These are phyloP conservation scores for Perdita meconis DNA, from an alignment of 2,888 invertebrate species.

Conservation along the genomic window DNA sequence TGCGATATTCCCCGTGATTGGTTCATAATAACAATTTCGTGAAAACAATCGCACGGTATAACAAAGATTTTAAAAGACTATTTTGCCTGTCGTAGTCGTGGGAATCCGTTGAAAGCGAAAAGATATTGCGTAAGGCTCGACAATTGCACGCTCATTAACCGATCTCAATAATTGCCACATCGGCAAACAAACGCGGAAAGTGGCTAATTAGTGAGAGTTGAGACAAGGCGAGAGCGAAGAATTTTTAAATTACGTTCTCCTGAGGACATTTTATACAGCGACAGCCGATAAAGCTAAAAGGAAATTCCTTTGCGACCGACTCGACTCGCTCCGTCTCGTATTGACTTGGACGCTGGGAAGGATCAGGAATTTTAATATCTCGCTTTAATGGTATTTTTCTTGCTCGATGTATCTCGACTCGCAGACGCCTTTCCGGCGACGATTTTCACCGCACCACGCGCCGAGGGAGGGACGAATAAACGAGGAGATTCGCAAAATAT, in stretches of 20 bases:
- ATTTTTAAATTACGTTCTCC: slow-evolving; percentile 31
- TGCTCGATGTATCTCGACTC: slow-evolving; percentile 49
- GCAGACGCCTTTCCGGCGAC: slow-evolving; percentile 28
- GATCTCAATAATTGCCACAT: neutral
- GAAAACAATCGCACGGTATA: neutral
- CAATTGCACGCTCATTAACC: too few relatives aligned
- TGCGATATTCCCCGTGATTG: neutral
- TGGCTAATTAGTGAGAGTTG: slow-evolving; percentile 11
- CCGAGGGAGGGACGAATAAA: slow-evolving; percentile 34
- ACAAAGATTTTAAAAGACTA: neutral
- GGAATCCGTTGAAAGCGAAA: too few relatives aligned
- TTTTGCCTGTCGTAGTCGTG: too few relatives aligned
- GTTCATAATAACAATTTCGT: slow-evolving; percentile 5
- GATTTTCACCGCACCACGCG: slow-evolving; percentile 30
- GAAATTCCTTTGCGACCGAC: slow-evolving; percentile 47
- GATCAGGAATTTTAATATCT: slow-evolving; percentile 67
- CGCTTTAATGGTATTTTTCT: slow-evolving; percentile 63
- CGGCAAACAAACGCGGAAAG: neutral
- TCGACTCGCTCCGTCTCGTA: slow-evolving; percentile 30
- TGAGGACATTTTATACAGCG: slow-evolving; percentile 14
- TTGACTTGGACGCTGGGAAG: slow-evolving; percentile 35
- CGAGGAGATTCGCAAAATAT: slow-evolving; percentile 40
- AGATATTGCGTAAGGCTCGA: too few relatives aligned
- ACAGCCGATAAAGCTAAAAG: slow-evolving; percentile 34
- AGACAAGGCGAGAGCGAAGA: neutral